These are phyloP conservation scores for Orchesellides sinensis DNA, from an alignment of 2,888 invertebrate genomes.

Conservation along the genomic window DNA sequence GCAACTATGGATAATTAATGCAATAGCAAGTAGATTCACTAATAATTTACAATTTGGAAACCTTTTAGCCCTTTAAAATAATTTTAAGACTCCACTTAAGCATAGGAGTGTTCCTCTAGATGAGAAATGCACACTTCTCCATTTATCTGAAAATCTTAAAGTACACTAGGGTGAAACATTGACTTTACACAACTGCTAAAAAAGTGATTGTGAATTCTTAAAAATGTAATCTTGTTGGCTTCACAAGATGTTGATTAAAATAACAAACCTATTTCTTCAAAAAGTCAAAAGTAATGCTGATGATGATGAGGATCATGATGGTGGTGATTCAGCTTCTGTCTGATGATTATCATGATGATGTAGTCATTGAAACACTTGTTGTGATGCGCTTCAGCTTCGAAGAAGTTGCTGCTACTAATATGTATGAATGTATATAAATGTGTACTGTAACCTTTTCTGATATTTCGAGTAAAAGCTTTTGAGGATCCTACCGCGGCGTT, in stretches of 20 bases:
- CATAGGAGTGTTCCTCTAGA: too few relatives aligned
- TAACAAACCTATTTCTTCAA: background rate
- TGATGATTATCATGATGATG: too few relatives aligned
- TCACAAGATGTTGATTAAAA: constrained; percentile 49
- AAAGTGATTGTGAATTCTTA: constrained; percentile 33
- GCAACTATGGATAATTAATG: too few relatives aligned
- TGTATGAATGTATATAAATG: background rate
- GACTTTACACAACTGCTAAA: too few relatives aligned
- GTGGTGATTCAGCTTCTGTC: background rate
- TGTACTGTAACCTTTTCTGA: background rate
- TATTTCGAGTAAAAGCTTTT: background rate
- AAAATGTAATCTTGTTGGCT: constrained; percentile 42
- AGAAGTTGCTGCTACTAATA: background rate
- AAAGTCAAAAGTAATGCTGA: background rate
- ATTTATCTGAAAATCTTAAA: too few relatives aligned
- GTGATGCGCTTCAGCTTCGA: background rate
- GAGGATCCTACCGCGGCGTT: constrained; percentile 42
- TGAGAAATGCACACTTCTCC: too few relatives aligned
- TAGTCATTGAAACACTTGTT: too few relatives aligned
- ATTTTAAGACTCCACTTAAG: too few relatives aligned
- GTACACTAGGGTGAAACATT: too few relatives aligned
- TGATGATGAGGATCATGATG: background rate
- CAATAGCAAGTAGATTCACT: too few relatives aligned
- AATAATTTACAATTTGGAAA: too few relatives aligned
- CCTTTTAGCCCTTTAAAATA: too few relatives aligned